Evolutionary conservation across 2,113 vertebrate genomes (phyloP), one percentile per base, ranked within the genome.

Genomic region (Melospiza georgiana): DNA sequence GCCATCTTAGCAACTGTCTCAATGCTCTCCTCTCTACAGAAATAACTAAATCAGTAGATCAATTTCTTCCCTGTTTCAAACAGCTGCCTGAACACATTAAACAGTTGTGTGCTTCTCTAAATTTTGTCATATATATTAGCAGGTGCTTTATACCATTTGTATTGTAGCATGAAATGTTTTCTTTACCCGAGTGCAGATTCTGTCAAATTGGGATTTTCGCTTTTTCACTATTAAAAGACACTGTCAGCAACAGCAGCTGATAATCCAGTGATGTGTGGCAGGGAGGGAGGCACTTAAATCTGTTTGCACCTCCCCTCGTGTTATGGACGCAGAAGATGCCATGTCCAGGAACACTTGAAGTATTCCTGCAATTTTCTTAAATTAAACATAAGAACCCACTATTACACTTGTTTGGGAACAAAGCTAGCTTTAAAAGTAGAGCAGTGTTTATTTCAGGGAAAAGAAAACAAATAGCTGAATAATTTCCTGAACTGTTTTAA

Each of bases 261-360:
- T 41, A 74, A 62, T 24, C 48, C 84, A 87, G 78, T 48, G 95
- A 59, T 59, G 62, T 55, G 23, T 39, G 78, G 73, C 73, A 74
- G 94, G 84, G 73, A 82, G 68, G 76, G 85, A 83, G 17, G 35
- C 7, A 3, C 46, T 66, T 74, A 24, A 84, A 84, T 63, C 77
- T 68, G 51, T 80, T 79, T 96, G 87, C 71, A 94, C 52, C 95
- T 96, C 93, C 93, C 81, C 75, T 97, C 68, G 20, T 55, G 65
- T 84, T 95, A 94, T 2, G 41, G 79, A 80, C 61, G 80, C 61
- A 87, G 69, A 73, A 89, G 67, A 89, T 65, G 94, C 52, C 41
- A 43, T 41, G 37, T 94, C 91, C 91, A 96, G 14, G 30, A 94
- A 92, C 76, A 82, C 39, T 46, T 72, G 43, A 71, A 62, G 12